Conservation (phyloP, 2,888 invertebrate species). For the Digitonthophagus gazella region DNA sequence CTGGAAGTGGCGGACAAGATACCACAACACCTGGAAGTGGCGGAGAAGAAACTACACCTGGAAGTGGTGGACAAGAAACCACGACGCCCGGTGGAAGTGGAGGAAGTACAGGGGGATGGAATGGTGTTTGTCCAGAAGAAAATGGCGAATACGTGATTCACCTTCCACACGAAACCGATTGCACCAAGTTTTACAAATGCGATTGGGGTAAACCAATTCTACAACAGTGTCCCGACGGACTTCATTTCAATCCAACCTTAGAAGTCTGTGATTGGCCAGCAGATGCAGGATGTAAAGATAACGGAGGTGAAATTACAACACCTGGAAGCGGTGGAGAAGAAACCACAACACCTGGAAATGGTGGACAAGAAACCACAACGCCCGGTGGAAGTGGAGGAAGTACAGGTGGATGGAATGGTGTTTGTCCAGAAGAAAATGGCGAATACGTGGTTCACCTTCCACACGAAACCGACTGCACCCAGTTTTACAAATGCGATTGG, state of each 20-base stretch:
- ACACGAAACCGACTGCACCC: constrained; percentile 35
- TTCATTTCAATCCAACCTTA: constrained; percentile 35
- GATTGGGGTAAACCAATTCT: constrained; percentile 35
- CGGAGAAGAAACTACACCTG: neutral
- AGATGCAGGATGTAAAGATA: constrained; percentile 30
- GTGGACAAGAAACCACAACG: constrained; percentile 17
- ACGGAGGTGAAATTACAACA: neutral
- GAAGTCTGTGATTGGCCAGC: constrained; percentile 36
- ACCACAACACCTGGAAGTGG: neutral
- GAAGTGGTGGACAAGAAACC: neutral
- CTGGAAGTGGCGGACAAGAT: neutral
- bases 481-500: constrained; percentile 38
- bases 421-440: constrained; percentile 15
- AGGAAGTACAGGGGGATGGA: neutral
- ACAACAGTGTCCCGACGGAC: constrained; percentile 35
- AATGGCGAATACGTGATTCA: constrained; percentile 17
- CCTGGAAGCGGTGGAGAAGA: neutral
- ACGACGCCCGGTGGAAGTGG: neutral
- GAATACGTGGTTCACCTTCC: constrained; percentile 30
- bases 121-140: neutral
- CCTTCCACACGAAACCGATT: constrained; percentile 35
- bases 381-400: constrained; percentile 32
- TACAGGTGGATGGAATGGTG: neutral
- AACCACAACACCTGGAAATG: neutral
- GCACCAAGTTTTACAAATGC: constrained; percentile 37